Evolutionary conservation across 1,140 invertebrate species (phyloP).

Genomic region (Ips typographus): DNA sequence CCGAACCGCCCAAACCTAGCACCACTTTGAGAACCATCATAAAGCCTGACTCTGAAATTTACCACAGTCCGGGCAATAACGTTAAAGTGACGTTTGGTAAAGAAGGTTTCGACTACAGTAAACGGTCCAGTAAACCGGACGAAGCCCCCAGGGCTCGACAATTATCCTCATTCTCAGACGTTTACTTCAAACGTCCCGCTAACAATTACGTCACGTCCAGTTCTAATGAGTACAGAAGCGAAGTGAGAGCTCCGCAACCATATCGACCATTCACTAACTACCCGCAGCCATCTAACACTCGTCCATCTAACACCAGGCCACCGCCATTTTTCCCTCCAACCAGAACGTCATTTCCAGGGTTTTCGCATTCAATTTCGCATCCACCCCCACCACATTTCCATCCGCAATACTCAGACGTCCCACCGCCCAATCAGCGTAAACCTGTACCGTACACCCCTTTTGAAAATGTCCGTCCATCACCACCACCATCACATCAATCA

Average conservation of each 20-base stretch:
- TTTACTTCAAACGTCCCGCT: conserved; percentile 37
- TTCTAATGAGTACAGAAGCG: conserved; percentile 46
- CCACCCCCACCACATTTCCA: conserved; percentile 38
- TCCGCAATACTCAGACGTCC: conserved; percentile 21
- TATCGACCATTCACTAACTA: conserved; percentile 50
- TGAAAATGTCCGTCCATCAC: conserved; percentile 35
- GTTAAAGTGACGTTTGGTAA: conserved; percentile 75
- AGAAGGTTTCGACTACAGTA: conserved; percentile 59
- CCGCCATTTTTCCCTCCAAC: conserved; percentile 40
- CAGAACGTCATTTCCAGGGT: conserved; percentile 37
- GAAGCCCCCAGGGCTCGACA: conserved; percentile 53
- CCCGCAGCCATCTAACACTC: conserved; percentile 44
- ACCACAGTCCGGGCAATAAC: conserved; percentile 68
- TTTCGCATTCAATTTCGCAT: conserved; percentile 39
- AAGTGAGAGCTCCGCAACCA: conserved; percentile 47
- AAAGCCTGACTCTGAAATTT: conserved; percentile 78
- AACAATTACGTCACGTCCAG: conserved; percentile 40
- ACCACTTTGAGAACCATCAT: conserved; percentile 82
- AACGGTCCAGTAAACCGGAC: conserved; percentile 53
- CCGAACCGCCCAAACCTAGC: conserved; percentile 59
- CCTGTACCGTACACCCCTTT: conserved; percentile 49
- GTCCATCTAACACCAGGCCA: conserved; percentile 34
- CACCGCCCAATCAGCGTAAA: conserved; percentile 49
- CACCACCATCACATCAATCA: conserved; percentile 51
- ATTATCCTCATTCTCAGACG: conserved; percentile 43